Conservation (phyloP, 2,888 invertebrate genomes). For the Taphrorychus bicolor region DNA sequence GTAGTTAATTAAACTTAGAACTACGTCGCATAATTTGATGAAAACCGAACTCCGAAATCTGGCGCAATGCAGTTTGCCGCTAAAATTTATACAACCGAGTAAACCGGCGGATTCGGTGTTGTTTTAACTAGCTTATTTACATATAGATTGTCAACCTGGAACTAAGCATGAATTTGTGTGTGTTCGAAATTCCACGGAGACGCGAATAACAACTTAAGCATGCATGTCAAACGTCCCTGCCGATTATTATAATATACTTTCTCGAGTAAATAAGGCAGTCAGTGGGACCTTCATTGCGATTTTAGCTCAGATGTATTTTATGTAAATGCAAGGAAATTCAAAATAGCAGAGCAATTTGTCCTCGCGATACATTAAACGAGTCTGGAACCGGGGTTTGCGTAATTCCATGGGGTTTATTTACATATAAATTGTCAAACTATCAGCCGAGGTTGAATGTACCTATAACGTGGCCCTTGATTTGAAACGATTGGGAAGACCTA, state of each 20-base stretch:
- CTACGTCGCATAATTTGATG: conserved; percentile 2
- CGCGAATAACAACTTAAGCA: too few species aligned
- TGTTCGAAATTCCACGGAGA: neutral
- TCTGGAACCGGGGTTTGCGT: conserved; percentile 41
- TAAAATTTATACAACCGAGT: conserved; percentile 7
- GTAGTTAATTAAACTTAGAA: neutral
- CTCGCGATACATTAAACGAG: conserved; percentile 20
- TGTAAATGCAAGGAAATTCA: conserved; percentile 23
- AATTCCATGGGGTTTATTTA: conserved; percentile 51
- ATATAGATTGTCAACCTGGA: conserved; percentile 8
- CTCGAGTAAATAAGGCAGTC: neutral
- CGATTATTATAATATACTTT: too few species aligned
- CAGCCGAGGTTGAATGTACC: conserved; percentile 29
- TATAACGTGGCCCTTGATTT: too few species aligned
- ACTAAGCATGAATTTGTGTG: conserved; percentile 4
- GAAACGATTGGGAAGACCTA: neutral
- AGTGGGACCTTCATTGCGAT: neutral
- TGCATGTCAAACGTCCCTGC: too few species aligned
- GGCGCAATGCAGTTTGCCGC: conserved; percentile 11
- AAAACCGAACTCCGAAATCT: conserved; percentile 7
- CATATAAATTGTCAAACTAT: conserved; percentile 52
- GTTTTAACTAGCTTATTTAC: conserved; percentile 12
- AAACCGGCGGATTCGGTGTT: conserved; percentile 3
- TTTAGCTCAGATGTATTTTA: conserved; percentile 1
- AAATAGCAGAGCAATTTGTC: conserved; percentile 28